phyloP scores from a whole-genome alignment of 2,888 invertebrate genomes.

The Drosophila rellima region DNA sequence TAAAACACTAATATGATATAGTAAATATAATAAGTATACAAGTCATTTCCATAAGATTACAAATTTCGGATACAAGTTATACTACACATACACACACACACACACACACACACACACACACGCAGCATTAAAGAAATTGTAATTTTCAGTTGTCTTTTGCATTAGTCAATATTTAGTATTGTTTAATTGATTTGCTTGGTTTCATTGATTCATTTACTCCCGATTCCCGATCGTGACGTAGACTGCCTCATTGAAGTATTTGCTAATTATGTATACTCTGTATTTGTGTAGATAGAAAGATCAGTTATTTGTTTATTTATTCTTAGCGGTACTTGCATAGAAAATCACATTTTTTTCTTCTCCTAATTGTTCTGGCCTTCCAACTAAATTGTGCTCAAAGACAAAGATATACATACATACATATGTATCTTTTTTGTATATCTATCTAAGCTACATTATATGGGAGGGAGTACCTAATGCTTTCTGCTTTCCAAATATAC shows the following conservation, averaged over 20 bases:
- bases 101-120: constrained; percentile 23
- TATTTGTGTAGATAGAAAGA: constrained; percentile 15
- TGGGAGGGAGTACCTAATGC: constrained; percentile 3
- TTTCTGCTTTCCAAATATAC: constrained; percentile 15
- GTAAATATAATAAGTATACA: constrained; percentile 8
- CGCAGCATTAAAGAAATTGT: constrained; percentile 28
- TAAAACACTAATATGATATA: constrained; percentile 1
- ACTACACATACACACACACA: constrained; percentile 24
- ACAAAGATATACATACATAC: not conserved
- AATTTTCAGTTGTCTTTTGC: constrained; percentile 13
- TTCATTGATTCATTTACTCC: not conserved
- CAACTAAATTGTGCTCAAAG: constrained; percentile 9
- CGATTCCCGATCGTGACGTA: constrained; percentile 18
- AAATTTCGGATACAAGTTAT: not conserved
- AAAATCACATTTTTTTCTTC: constrained; percentile 42
- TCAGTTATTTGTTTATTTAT: constrained; percentile 12
- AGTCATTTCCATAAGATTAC: constrained; percentile 2
- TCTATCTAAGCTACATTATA: constrained; percentile 1
- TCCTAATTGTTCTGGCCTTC: constrained; percentile 30
- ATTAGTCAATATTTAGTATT: constrained; percentile 6
- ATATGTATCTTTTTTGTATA: not conserved
- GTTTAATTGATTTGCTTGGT: constrained; percentile 4
- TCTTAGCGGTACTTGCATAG: constrained; percentile 34
- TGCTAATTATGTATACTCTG: constrained; percentile 4
- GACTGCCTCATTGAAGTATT: constrained; percentile 7